phyloP scores from a whole-genome alignment of 2,113 vertebrate genomes.

The Azemiops feae region DNA sequence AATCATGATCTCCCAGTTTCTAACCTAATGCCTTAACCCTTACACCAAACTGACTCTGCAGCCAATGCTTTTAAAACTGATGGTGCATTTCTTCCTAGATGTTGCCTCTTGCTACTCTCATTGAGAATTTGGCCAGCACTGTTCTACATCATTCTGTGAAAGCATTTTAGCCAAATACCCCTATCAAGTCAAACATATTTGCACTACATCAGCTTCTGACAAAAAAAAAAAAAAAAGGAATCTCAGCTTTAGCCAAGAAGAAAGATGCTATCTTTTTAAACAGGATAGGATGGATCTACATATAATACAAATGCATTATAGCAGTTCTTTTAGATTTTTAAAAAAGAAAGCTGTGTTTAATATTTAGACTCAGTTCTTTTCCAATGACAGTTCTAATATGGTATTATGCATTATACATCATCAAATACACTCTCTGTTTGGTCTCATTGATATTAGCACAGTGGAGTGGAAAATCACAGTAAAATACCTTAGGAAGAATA shows the following conservation, averaged over 20 bases:
- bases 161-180: neutral
- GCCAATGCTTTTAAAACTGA: neutral
- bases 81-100: neutral
- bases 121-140: neutral
- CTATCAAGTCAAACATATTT: neutral
- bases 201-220: neutral
- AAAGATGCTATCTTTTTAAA: constrained; percentile 3
- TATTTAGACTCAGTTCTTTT: constrained; percentile 28
- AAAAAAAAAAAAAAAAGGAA: neutral
- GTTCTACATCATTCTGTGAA: neutral
- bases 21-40: neutral
- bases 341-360: constrained; percentile 24
- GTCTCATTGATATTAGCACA: constrained; percentile 21
- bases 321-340: constrained; percentile 5
- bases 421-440: constrained; percentile 17
- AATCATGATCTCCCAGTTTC: neutral
- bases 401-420: constrained; percentile 21
- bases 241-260: rapidly evolving
- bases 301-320: neutral
- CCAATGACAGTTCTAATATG: neutral
- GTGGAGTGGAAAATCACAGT: neutral
- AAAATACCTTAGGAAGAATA: neutral
- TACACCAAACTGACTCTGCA: neutral
- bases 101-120: neutral
- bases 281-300: neutral